Evolutionary conservation across 2,888 invertebrate species (phyloP).

Genomic region (Dione vanillae): DNA sequence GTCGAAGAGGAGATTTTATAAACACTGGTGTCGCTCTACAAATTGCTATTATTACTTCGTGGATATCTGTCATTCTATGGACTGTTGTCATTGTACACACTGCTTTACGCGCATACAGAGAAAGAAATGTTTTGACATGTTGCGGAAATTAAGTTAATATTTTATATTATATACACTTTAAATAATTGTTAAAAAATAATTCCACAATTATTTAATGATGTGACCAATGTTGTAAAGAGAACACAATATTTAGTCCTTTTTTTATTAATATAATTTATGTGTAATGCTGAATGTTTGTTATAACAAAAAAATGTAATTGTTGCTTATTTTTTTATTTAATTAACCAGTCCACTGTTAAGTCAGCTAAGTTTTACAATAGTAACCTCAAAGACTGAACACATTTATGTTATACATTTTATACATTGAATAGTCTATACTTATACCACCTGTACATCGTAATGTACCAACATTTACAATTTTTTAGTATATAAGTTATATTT

Average conservation of each 20-base stretch:
- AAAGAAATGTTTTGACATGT: slow-evolving; percentile 73
- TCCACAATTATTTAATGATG: too few relatives aligned
- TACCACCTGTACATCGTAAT: slow-evolving; percentile 11
- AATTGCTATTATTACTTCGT: slow-evolving; percentile 86
- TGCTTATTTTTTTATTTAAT: background rate
- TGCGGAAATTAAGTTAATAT: slow-evolving; percentile 69
- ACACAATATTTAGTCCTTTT: background rate
- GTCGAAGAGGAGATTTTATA: slow-evolving; percentile 87
- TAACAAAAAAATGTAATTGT: too few relatives aligned
- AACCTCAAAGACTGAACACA: background rate
- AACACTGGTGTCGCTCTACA: slow-evolving; percentile 89
- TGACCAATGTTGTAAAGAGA: background rate
- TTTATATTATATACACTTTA: too few relatives aligned
- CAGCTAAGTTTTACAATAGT: slow-evolving; percentile 4
- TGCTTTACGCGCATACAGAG: slow-evolving; percentile 80
- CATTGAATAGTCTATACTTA: background rate
- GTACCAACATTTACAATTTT: slow-evolving; percentile 5
- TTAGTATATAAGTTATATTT: background rate
- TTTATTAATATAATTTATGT: background rate
- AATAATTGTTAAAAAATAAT: too few relatives aligned
- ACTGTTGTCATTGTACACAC: slow-evolving; percentile 78
- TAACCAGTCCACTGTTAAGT: background rate
- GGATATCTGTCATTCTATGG: slow-evolving; percentile 86
- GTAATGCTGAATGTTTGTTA: too few relatives aligned
- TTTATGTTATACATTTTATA: background rate